Evolutionary conservation across 2,797 vertebrate genomes (phyloP), one percentile per base, ranked within the genome.

Genomic region (Aeoliscus strigatus): DNA sequence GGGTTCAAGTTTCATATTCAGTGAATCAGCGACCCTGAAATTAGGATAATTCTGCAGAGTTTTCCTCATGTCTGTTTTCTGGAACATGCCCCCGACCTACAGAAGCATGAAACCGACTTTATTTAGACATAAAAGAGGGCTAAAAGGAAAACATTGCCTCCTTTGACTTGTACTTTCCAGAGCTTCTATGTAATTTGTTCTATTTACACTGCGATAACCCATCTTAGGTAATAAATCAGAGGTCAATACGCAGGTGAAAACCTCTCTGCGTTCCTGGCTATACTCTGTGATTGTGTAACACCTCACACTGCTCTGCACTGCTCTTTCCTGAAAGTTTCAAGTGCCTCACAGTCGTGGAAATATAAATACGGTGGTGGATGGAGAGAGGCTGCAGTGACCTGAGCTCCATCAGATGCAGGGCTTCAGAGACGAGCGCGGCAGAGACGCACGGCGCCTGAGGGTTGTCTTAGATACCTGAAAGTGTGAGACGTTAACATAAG

Each of bases 291-390:
- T 82, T 84, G 75, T 77, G 31, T 83, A 84, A 86, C 64, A 62
- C 45, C 65, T 66, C 68, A n/a, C n/a, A n/a, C n/a, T n/a, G n/a
- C n/a, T n/a, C n/a, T n/a, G 71, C 65, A 62, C 34, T 56, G 74
- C 51, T 73, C 66, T 39, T 61, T 72, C 62, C 73, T 61, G 66
- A 52, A 75, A 33, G 60, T 71, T 69, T 48, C 58, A 83, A 75
- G n/a, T 63, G 55, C 60, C 66, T 81, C 73, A 65, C 51, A 45
- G 64, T 72, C 17, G 36, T 71, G 49, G 58, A 83, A 75, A 77
- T 81, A 83, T 72, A 86, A 81, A 83, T 75, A 86, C 69, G 77
- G 77, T 69, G 72, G 73, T 70, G 60, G 66, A 77, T 32, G 50
- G 60, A 77, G 70, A 74, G 72, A 69, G 46, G 71, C 52, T 65